A percentile compares a stretch with the other conserved stretches of the same genome.
Conservation (phyloP, 2,888 invertebrate genomes). For the Synanthedon andrenaeformis region DNA sequence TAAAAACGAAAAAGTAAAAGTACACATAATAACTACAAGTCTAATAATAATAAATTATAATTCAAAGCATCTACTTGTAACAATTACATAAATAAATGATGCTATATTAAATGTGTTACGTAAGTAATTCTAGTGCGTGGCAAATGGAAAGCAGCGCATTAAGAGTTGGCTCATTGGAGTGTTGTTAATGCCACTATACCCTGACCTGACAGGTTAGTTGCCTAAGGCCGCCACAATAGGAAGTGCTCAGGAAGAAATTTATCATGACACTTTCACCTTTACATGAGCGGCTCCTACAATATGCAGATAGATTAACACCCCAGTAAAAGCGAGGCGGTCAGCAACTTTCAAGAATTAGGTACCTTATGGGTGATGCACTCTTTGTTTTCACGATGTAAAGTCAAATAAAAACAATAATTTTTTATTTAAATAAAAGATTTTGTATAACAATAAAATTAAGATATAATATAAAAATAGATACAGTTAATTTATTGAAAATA, state of each 20-base stretch:
- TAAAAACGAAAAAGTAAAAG: neutral
- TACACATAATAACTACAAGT: neutral
- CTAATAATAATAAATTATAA: neutral
- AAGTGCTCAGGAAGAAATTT: constrained; percentile 5
- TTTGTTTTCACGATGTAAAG: no score
- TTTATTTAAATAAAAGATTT: no score
- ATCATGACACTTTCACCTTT: constrained; percentile 4
- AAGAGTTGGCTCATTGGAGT: neutral
- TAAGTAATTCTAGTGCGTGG: constrained; percentile 29
- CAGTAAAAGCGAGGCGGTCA: no score
- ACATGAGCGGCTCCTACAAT: neutral
- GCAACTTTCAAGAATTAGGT: no score
- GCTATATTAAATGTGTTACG: constrained; percentile 20
- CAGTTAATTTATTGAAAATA: no score
- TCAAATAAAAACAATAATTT: no score
- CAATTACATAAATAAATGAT: constrained; percentile 23
- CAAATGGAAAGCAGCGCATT: constrained; percentile 35
- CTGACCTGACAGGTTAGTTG: neutral
- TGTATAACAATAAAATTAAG: no score
- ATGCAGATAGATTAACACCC: no score
- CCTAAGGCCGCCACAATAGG: neutral
- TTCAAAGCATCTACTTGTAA: neutral
- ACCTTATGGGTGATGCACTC: no score
- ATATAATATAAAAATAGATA: no score
- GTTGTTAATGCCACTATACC: neutral